phyloP scores from a whole-genome alignment of 2,888 invertebrate species.

The Strigamia maritima region DNA sequence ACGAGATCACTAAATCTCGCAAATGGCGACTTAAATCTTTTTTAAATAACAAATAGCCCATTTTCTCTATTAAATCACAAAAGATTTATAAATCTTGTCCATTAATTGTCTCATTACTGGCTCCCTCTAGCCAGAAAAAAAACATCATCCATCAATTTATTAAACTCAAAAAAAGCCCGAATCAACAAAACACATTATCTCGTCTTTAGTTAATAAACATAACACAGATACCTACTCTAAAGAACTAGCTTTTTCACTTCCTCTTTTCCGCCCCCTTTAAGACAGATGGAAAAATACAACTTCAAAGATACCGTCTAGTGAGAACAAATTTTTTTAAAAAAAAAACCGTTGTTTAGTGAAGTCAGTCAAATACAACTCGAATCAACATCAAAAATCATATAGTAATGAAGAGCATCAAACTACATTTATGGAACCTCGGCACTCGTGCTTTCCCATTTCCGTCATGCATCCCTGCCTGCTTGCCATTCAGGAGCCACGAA shows the following conservation, averaged over 20 bases:
- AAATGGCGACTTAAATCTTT: too few relatives aligned
- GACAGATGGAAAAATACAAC: background rate
- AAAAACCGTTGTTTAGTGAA: background rate
- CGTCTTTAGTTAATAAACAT: background rate
- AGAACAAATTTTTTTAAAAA: too few relatives aligned
- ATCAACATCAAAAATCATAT: constrained; percentile 7
- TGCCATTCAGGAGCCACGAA: constrained; percentile 7
- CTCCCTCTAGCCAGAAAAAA: background rate
- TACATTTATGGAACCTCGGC: background rate
- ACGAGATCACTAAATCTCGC: too few relatives aligned
- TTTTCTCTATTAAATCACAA: too few relatives aligned
- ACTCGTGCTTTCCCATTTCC: background rate
- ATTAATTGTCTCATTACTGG: too few relatives aligned
- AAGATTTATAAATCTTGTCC: too few relatives aligned
- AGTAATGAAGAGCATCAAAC: background rate
- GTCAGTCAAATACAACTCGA: background rate
- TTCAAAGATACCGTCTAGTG: background rate
- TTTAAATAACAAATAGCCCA: too few relatives aligned
- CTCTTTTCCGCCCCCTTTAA: background rate
- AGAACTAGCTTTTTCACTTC: background rate
- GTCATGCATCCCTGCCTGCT: constrained; percentile 9
- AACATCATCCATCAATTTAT: background rate
- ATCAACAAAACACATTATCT: background rate
- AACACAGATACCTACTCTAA: constrained; percentile 5
- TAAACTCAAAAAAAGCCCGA: background rate